Base-by-base conservation (phyloP, 2,888 invertebrate species). In the Siphonodentalium dalli region DNA sequence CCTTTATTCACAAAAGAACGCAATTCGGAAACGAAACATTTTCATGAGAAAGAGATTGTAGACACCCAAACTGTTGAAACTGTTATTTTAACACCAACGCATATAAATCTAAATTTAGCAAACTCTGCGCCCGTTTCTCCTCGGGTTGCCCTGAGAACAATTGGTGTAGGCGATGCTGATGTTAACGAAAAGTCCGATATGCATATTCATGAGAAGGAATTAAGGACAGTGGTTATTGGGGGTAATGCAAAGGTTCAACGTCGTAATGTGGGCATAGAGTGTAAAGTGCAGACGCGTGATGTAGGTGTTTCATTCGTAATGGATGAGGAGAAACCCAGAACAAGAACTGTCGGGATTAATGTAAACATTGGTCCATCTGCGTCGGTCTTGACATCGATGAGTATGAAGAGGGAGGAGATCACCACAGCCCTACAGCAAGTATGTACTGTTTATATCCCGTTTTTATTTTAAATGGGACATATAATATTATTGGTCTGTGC, bases 111-210 rank as follows among this genome's bases (percentile, higher is more conserved):
- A n/a, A n/a, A n/a, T n/a, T n/a, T n/a, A n/a, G n/a, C n/a, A n/a
- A n/a, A n/a, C n/a, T n/a, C n/a, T n/a, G 20, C 23, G n/a, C 51
- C 37, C 35, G 26, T 35, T 29, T 43, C 48, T 28, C 63, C 68
- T 11, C 69, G 65, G 52, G 66, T 74, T 27, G 42, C 71, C 44
- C 87, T 85, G 52, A 85, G 85, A 44, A 86, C 85, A 41, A 81
- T 88, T 34, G 87, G 85, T 7, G 85, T 87, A 15, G 88, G 88
- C 29, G 84, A 85, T n/a, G 84, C 84, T 41, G 82, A 82, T 38
- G 75, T 84, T 0, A 73, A 78, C 27, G 77, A 78, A 56, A 66
- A 65, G 39, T 65, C 69, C 34, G 65, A 63, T 20, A 58, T 77
- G 20, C 76, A 78, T 46, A 74, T 79, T 49, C 79, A 80, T 56